Conservation (phyloP, 2,797 vertebrate species). For the Schizopygopsis pylzovi region DNA sequence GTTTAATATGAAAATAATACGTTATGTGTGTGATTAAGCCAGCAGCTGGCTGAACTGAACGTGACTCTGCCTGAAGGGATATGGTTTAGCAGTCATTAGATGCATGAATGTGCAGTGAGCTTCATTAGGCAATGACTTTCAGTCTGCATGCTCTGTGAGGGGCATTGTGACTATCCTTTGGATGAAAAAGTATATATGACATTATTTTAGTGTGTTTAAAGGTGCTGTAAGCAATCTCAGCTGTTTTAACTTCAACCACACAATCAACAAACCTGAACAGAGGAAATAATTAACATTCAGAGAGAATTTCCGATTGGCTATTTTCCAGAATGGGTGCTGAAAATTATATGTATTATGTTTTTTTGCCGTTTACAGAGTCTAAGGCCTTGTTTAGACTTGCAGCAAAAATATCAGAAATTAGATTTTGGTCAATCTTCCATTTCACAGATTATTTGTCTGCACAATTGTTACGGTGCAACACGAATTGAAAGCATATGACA, state of each 20-base stretch:
- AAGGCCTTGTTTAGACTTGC: neutral
- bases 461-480: neutral
- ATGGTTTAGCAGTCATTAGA: constrained; percentile 33
- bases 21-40: neutral
- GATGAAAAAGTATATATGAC: constrained; percentile 3
- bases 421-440: neutral
- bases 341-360: no score
- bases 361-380: neutral
- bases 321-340: neutral
- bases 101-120: constrained; percentile 24
- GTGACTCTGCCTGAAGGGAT: constrained; percentile 38
- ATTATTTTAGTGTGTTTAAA: neutral
- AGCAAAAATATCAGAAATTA: neutral
- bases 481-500: neutral
- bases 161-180: constrained; percentile 22
- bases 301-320: neutral
- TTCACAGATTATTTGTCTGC: neutral
- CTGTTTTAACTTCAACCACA: neutral
- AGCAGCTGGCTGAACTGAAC: neutral
- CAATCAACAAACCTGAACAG: neutral
- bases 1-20: neutral
- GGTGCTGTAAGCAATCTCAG: neutral
- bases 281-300: neutral
- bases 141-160: constrained; percentile 19
- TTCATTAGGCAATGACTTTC: constrained; percentile 41